phyloP scores from a whole-genome alignment of 2,797 vertebrate genomes.

The Onychomys leucogaster region DNA sequence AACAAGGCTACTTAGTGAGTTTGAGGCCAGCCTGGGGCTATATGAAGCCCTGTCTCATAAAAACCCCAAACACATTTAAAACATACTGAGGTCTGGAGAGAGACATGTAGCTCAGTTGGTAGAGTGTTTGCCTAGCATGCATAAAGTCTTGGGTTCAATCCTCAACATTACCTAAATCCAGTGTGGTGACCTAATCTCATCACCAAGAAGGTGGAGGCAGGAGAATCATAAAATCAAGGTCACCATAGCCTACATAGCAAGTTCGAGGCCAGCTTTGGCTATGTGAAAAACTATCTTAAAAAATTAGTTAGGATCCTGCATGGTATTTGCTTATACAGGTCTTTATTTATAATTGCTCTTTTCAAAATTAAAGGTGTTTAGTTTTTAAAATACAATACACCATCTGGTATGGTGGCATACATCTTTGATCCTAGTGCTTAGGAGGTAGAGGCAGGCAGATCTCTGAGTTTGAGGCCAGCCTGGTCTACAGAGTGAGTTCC shows the following conservation, averaged over 20 bases:
- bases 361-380: constrained; percentile 25
- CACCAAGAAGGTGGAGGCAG: not conserved
- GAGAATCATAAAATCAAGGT: not conserved
- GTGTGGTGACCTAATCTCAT: not conserved
- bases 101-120: not conserved
- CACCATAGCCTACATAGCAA: not conserved
- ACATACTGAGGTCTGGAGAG: not conserved
- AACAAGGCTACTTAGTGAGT: not conserved
- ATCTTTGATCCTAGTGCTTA: not conserved
- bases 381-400: not conserved
- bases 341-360: constrained; percentile 24
- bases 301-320: not conserved
- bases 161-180: not conserved
- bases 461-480: not conserved
- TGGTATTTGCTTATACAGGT: not conserved
- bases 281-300: not conserved
- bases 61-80: not conserved
- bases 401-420: not conserved
- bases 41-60: not conserved
- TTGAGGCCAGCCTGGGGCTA: not conserved
- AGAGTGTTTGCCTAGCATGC: not conserved
- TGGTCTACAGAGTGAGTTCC: not conserved
- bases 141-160: not conserved
- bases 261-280: not conserved
- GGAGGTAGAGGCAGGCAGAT: not conserved